Percentiles rank a stretch among this genome's conserved stretches.
These are phyloP conservation scores for Lathronympha strigana DNA, from an alignment of 2,888 invertebrate genomes.

Conservation along the genomic window DNA sequence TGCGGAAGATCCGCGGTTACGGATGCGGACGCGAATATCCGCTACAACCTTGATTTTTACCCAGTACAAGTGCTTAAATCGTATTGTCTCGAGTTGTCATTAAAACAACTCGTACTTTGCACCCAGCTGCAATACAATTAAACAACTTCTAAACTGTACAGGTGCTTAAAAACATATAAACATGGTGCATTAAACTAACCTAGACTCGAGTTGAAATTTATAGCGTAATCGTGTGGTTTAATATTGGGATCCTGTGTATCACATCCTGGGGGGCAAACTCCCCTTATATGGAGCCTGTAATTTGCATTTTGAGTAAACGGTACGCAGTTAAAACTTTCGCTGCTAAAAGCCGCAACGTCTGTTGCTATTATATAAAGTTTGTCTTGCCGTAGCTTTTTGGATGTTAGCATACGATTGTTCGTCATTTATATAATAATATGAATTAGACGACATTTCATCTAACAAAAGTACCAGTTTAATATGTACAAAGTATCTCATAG, in stretches of 20 bases:
- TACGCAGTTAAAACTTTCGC: conserved; percentile 75
- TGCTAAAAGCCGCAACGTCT: conserved; percentile 69
- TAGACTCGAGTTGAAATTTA: conserved; percentile 71
- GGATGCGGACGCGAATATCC: no score
- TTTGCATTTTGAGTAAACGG: conserved; percentile 81
- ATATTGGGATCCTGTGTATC: conserved; percentile 78
- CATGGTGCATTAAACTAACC: conserved; percentile 62
- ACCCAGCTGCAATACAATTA: neutral
- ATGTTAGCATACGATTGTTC: neutral
- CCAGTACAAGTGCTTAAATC: no score
- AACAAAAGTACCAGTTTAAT: no score
- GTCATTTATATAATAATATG: neutral
- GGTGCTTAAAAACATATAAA: conserved; percentile 66
- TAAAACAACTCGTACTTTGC: neutral
- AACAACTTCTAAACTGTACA: conserved; percentile 5
- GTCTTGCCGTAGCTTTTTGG: conserved; percentile 52
- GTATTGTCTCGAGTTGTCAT: neutral
- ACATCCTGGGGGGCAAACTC: conserved; percentile 69
- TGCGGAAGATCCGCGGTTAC: no score
- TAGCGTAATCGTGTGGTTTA: conserved; percentile 76
- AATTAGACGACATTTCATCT: neutral
- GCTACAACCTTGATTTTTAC: no score
- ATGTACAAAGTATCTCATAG: no score
- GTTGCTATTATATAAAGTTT: conserved; percentile 61
- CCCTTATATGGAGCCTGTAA: conserved; percentile 73